These are phyloP conservation scores for Carcharodon carcharias DNA, from an alignment of 2,797 vertebrate genomes.

Conservation along the genomic window DNA sequence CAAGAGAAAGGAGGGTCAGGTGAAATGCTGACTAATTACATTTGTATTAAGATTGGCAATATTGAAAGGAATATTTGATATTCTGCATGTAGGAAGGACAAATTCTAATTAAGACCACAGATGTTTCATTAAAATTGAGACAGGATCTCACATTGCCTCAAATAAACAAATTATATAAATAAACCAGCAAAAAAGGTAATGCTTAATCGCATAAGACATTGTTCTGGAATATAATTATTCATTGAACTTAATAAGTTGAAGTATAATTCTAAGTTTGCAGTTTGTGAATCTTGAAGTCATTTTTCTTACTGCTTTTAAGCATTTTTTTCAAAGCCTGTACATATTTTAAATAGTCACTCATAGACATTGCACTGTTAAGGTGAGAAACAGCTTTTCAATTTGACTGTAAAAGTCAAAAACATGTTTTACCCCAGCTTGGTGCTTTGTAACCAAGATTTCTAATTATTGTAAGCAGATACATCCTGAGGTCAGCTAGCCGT, in stretches of 20 bases:
- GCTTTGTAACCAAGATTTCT: not conserved
- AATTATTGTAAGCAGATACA: not conserved
- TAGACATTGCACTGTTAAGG: not conserved
- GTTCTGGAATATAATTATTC: not conserved
- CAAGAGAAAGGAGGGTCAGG: not conserved
- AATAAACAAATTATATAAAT: not conserved
- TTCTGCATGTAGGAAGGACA: not conserved
- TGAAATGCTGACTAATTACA: conserved; percentile 24
- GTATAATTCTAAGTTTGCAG: not conserved
- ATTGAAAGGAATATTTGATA: conserved; percentile 14
- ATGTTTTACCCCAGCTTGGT: not conserved
- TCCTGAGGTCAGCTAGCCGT: not conserved
- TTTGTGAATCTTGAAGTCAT: not conserved
- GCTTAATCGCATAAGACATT: not conserved
- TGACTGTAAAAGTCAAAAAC: not conserved
- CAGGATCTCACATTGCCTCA: not conserved
- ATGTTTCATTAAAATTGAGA: conserved; percentile 28
- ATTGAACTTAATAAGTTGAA: not conserved
- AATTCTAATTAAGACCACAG: not conserved
- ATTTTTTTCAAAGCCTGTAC: not conserved
- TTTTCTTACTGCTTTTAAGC: not conserved
- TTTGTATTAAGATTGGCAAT: conserved; percentile 19
- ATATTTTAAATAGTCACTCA: not conserved
- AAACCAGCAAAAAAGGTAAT: not conserved
- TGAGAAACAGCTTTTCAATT: not conserved